Evolutionary conservation across 2,888 invertebrate species (phyloP).

Genomic region (Saturnia pavonia): DNA sequence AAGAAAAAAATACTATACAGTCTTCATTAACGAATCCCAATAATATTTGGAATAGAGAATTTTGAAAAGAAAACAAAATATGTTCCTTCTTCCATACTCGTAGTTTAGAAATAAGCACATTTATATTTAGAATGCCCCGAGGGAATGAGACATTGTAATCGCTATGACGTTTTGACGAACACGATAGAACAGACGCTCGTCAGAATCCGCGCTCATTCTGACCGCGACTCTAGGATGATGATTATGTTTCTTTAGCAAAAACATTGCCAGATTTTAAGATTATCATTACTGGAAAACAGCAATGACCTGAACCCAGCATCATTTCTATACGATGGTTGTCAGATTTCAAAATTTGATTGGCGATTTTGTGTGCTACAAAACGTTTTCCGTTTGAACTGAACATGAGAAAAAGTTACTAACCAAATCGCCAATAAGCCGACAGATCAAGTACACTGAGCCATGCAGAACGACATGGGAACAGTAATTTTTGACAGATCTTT

Average conservation of each 20-base stretch:
- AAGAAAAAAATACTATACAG: too few relatives aligned
- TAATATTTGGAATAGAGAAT: too few relatives aligned
- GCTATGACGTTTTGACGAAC: not conserved
- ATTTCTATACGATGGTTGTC: not conserved
- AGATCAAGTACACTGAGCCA: too few relatives aligned
- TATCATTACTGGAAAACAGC: conserved; percentile 1
- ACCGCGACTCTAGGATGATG: not conserved
- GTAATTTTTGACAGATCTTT: too few relatives aligned
- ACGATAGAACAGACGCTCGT: not conserved
- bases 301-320: not conserved
- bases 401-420: too few relatives aligned
- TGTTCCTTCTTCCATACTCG: not conserved
- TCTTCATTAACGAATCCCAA: too few relatives aligned
- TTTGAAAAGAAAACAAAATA: too few relatives aligned
- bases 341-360: not conserved
- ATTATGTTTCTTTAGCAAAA: not conserved
- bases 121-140: not conserved
- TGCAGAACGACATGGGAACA: not conserved
- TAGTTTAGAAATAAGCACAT: not conserved
- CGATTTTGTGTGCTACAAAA: not conserved
- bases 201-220: not conserved
- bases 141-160: not conserved
- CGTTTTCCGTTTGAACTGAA: not conserved
- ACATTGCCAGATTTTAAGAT: conserved; percentile 9
- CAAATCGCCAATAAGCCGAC: too few relatives aligned